Evolutionary conservation across 2,113 vertebrate genomes (phyloP), one percentile per base, ranked within the genome.

Genomic region (Petaurus breviceps): DNA sequence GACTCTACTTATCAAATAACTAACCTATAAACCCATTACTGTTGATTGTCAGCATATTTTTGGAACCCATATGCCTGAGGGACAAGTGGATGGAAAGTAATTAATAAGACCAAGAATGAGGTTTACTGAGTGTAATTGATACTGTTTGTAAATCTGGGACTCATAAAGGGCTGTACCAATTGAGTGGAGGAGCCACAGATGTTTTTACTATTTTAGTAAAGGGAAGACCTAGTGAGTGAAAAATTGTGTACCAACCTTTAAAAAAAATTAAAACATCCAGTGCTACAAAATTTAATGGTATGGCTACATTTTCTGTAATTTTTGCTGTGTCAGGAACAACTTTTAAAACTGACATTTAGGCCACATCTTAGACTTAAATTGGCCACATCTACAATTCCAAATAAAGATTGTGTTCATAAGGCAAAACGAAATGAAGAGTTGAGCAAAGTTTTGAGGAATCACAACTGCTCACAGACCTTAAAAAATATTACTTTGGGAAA

Each of bases 71-170:
- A 97, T 96, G 98, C 98, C 96, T 95, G 92, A 97, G 97, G 97
- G 95, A 97, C 97, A 98, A 98, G 89, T 97, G 98, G 97, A 97
- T 98, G 98, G 98, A 98, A 98, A 98, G 97, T 98, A 98, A 98
- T 98, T 98, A 98, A 98, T 98, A 98, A 98, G 96, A 98, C 53
- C 28, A 92, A 96, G 96, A 98, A 90, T 90, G 97, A 98, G 94
- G 98, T 97, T 98, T 98, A 92, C 96, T 98, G 96, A 50, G 92
- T 98, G 98, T 97, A 98, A 98, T 95, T 92, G 98, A 99, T 98
- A 98, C 97, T 97, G 89, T 97, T 98, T 97, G 97, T 98, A 97
- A 98, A 98, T 99, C 98, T 98, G 98, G 97, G 96, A 98, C 95
- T 98, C 96, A 98, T 98, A 98, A 98, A 98, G 95, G 1, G 61